Evolutionary conservation across 30 jellyfish, hydroid and myxozoan genomes (phyloP), one percentile per base, ranked within the genome.

Genomic region (Turritopsis rubra): DNA sequence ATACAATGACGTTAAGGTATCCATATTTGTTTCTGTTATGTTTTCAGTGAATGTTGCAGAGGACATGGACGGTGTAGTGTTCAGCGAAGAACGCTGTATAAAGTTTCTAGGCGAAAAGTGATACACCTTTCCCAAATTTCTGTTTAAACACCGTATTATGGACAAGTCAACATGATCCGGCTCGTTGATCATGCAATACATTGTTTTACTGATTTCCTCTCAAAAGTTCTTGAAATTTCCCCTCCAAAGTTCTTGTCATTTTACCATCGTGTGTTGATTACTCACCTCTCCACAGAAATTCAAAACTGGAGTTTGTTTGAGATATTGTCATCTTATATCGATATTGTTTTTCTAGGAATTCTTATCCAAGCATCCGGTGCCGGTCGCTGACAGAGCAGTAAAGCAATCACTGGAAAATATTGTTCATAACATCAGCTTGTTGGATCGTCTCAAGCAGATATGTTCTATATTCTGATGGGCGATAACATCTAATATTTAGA

Each of bases 301-400:
- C 60, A 5, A 13, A 41, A 3, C 60, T 41, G 60, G 60, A 41
- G 13, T n/a, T n/a, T n/a, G n/a, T n/a, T n/a, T n/a, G n/a, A n/a
- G n/a, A n/a, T n/a, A n/a, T n/a, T n/a, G n/a, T n/a, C n/a, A n/a
- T n/a, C n/a, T n/a, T n/a, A n/a, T n/a, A n/a, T n/a, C n/a, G n/a
- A n/a, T 41, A 13, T 5, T 41, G 5, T 52, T 29, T 80, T 52
- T 29, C 25, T 72, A 90, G 97, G 88, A 73, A 19, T 90, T 90
- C 71, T 83, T 90, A 80, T 71, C 83, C 26, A 74, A 28, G 21
- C 85, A 90, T 73, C 75, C 79, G 18, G 92, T 93, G 17, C 90
- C 93, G 0, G 87, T 92, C 8, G 95, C 93, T 8, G 97, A 90
- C 52, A 82, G 97, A 86, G 79, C 97, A 4, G 73, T 90, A 77